Conservation (phyloP, 1,140 invertebrate species). For the Teleogryllus occipitalis region DNA sequence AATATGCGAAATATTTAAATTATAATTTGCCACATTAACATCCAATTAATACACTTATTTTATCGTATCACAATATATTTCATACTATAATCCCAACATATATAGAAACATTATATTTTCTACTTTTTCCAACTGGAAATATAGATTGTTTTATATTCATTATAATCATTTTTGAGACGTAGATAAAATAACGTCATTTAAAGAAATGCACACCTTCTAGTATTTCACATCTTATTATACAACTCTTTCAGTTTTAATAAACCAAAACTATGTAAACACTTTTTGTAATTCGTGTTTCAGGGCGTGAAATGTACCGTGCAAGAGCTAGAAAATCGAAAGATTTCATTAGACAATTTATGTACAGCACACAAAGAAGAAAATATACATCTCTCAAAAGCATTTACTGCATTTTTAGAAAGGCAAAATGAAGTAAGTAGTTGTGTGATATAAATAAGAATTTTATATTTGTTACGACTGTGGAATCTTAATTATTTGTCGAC, state of each 20-base stretch:
- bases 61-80: no score
- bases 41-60: no score
- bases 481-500: no score
- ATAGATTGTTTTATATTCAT: no score
- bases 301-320: slow-evolving; percentile 57
- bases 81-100: no score
- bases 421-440: slow-evolving; percentile 50
- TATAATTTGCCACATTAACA: no score
- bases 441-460: background rate
- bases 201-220: background rate
- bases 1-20: no score
- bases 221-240: no score
- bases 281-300: slow-evolving; percentile 29
- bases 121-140: no score
- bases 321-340: slow-evolving; percentile 66
- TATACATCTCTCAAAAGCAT: slow-evolving; percentile 53
- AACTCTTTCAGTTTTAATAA: background rate
- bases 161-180: no score
- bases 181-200: background rate
- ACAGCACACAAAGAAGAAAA: slow-evolving; percentile 64
- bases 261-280: background rate
- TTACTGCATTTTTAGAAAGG: slow-evolving; percentile 60
- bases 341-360: slow-evolving; percentile 55
- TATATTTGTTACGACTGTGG: no score
- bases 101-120: no score